Percentiles rank a stretch among this genome's conserved stretches.
Conservation (phyloP, 2,888 invertebrate genomes). For the Pristionchus maxplancki region DNA sequence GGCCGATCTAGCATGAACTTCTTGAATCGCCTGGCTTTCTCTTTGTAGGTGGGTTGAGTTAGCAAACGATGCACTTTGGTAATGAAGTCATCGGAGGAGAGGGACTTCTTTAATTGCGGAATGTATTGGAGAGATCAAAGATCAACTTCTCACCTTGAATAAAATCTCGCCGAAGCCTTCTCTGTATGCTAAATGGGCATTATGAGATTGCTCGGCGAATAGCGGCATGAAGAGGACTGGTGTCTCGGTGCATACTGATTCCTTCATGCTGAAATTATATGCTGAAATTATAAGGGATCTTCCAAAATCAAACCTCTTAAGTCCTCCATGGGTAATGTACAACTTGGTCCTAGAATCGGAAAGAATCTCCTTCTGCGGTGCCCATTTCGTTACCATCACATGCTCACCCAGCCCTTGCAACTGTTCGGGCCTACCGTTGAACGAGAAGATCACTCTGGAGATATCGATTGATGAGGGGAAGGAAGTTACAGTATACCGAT, state of each 20-base stretch:
- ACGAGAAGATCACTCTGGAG: conserved; percentile 56
- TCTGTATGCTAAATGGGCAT: conserved; percentile 58
- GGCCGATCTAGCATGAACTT: conserved; percentile 59
- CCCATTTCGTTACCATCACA: conserved; percentile 58
- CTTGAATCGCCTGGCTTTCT: conserved; percentile 47
- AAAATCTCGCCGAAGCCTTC: conserved; percentile 56
- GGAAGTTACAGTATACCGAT: conserved; percentile 37
- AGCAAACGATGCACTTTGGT: not conserved
- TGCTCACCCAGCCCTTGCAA: conserved; percentile 44
- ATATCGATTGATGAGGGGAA: not conserved
- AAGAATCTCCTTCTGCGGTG: conserved; percentile 61
- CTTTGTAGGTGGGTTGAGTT: conserved; percentile 54
- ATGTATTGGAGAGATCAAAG: conserved; percentile 31
- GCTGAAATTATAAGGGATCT: too few species aligned
- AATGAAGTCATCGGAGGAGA: not conserved
- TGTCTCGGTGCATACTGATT: conserved; percentile 60
- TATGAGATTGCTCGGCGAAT: conserved; percentile 65
- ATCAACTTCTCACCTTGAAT: conserved; percentile 49
- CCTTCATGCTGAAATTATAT: conserved; percentile 62
- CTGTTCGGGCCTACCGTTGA: conserved; percentile 53
- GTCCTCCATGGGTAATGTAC: conserved; percentile 62
- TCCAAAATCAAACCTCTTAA: conserved; percentile 64
- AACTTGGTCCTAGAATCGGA: conserved; percentile 57
- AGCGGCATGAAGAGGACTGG: conserved; percentile 65
- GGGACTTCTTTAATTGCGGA: not conserved